These are phyloP conservation scores for Acanthurus lineatus DNA, from an alignment of 2,797 vertebrate genomes.

Conservation along the genomic window DNA sequence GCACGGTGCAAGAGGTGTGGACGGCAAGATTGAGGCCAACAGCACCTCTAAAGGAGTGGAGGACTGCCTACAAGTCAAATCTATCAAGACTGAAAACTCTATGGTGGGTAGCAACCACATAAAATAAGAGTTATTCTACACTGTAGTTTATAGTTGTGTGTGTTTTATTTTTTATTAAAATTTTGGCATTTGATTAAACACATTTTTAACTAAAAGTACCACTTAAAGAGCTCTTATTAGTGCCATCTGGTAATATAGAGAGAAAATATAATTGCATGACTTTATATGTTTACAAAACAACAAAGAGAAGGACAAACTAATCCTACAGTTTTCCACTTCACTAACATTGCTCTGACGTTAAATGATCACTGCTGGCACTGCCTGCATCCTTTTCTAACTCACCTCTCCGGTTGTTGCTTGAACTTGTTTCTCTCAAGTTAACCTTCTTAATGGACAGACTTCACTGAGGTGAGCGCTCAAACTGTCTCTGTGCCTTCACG, in stretches of 20 bases:
- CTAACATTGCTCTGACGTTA: slow-evolving; percentile 57
- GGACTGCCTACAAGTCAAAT: slow-evolving; percentile 91
- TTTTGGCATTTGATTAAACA: not conserved
- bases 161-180: not conserved
- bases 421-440: slow-evolving; percentile 87
- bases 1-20: slow-evolving; percentile 81
- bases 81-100: slow-evolving; percentile 96
- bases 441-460: slow-evolving; percentile 95
- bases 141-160: too few relatives aligned
- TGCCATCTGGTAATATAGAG: not conserved
- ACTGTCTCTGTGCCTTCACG: slow-evolving; percentile 31
- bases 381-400: slow-evolving; percentile 80
- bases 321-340: slow-evolving; percentile 35
- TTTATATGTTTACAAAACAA: slow-evolving; percentile 7
- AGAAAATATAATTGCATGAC: slow-evolving; percentile 1
- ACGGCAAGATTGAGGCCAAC: slow-evolving; percentile 88
- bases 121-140: not conserved
- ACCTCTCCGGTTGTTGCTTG: slow-evolving; percentile 75
- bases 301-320: not conserved
- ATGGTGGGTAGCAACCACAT: slow-evolving; percentile 87
- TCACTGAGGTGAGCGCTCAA: slow-evolving; percentile 93
- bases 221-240: not conserved
- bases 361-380: slow-evolving; percentile 38
- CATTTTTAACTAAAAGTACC: not conserved
- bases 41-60: slow-evolving; percentile 88